Evolutionary conservation across 2,797 vertebrate genomes (phyloP).

Genomic region (Sebastolobus alascanus): DNA sequence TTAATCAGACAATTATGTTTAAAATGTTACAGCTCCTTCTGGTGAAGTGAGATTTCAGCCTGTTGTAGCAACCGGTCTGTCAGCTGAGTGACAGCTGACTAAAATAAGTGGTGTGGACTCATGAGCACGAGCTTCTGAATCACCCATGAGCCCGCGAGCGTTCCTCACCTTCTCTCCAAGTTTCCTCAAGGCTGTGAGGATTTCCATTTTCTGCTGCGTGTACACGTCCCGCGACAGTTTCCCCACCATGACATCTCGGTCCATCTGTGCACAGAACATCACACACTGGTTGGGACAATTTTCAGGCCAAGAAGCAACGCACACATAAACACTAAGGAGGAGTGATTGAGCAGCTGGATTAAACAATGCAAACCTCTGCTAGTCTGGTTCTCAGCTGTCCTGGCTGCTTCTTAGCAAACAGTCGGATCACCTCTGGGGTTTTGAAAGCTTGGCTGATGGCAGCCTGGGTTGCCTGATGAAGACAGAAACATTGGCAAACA

Average conservation of each 20-base stretch:
- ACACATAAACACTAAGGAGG: slow-evolving; percentile 1
- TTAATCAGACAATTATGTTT: background rate
- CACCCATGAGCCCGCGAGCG: background rate
- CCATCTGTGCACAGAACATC: slow-evolving; percentile 88
- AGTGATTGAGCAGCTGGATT: background rate
- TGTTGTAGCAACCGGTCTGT: background rate
- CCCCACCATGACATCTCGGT: slow-evolving; percentile 96
- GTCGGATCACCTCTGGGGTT: slow-evolving; percentile 97
- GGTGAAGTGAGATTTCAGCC: background rate
- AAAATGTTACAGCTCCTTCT: background rate
- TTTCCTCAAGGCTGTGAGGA: slow-evolving; percentile 95
- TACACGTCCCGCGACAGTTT: slow-evolving; percentile 90
- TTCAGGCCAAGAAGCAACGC: background rate
- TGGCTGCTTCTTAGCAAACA: slow-evolving; percentile 99
- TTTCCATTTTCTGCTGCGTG: slow-evolving; percentile 96
- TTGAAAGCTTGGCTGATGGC: slow-evolving; percentile 99
- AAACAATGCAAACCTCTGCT: slow-evolving; percentile 89
- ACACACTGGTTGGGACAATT: slow-evolving; percentile 34
- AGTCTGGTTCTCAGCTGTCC: slow-evolving; percentile 94
- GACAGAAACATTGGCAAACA: slow-evolving; percentile 23
- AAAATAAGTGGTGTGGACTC: slow-evolving; percentile 22
- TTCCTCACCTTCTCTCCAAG: slow-evolving; percentile 94
- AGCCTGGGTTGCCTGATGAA: slow-evolving; percentile 94
- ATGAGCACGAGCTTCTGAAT: slow-evolving; percentile 49
- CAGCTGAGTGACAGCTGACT: slow-evolving; percentile 16